phyloP scores from a whole-genome alignment of 2,113 vertebrate species.

The Mirza zaza region DNA sequence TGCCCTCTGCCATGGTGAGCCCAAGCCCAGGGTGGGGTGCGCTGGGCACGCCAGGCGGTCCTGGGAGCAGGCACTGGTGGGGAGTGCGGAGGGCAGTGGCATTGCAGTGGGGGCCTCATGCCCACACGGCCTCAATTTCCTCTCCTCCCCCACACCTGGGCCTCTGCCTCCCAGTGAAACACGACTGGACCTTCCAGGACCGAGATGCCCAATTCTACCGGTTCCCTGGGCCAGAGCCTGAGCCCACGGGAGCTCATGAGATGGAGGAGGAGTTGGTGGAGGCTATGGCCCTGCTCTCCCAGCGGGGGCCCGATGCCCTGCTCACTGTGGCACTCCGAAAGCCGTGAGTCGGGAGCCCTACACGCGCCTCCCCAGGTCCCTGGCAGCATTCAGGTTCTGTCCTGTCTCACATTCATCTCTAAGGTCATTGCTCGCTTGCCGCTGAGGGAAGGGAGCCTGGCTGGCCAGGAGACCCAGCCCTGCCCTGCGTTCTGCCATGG shows the following conservation, averaged over 20 bases:
- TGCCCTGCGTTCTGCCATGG: not conserved
- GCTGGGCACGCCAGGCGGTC: not conserved
- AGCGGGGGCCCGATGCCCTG: constrained; percentile 93
- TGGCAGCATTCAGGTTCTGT: rapidly evolving
- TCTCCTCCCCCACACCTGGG: not conserved
- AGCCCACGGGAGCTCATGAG: constrained; percentile 75
- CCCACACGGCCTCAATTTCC: not conserved
- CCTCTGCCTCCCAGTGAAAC: constrained; percentile 87
- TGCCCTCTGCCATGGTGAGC: constrained; percentile 91
- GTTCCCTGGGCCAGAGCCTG: constrained; percentile 87
- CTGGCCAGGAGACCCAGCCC: not conserved
- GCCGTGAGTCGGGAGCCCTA: constrained; percentile 84
- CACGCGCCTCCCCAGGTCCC: rapidly evolving
- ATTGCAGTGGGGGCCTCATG: not conserved
- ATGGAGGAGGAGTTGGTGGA: constrained; percentile 94
- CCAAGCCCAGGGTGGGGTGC: not conserved
- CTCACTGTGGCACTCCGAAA: constrained; percentile 95
- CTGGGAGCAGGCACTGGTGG: not conserved
- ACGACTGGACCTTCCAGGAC: constrained; percentile 95
- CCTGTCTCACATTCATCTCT: not conserved
- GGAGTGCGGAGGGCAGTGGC: not conserved
- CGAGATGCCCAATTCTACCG: constrained; percentile 95
- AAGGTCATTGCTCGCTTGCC: not conserved
- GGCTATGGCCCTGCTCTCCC: constrained; percentile 89
- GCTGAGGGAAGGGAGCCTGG: not conserved